Conservation (phyloP, 2,888 invertebrate genomes). For the Hymenopus coronatus region DNA sequence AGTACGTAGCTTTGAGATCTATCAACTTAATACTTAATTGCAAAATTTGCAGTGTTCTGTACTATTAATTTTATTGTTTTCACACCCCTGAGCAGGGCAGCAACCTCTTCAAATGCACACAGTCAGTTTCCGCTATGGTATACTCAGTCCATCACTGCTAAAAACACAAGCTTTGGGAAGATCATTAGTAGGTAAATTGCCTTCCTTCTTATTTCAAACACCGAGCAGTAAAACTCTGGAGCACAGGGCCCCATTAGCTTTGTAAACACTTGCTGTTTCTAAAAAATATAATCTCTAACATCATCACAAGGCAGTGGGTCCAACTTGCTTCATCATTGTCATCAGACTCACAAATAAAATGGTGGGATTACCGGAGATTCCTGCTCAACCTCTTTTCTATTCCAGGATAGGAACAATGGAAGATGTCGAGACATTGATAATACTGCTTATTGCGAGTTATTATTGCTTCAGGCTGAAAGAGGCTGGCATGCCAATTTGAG, state of each 20-base stretch:
- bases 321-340: slow-evolving; percentile 3
- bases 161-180: slow-evolving; percentile 6
- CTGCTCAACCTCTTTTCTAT: slow-evolving; percentile 10
- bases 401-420: slow-evolving; percentile 28
- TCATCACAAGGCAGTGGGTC: slow-evolving; percentile 24
- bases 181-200: slow-evolving; percentile 8
- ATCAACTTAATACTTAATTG: slow-evolving; percentile 28
- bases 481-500: slow-evolving; percentile 29
- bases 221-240: not conserved
- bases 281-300: slow-evolving; percentile 34
- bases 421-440: slow-evolving; percentile 33
- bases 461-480: slow-evolving; percentile 47
- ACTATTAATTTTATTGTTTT: not conserved
- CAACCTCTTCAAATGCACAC: slow-evolving; percentile 26
- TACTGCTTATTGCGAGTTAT: slow-evolving; percentile 54
- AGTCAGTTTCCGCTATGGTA: slow-evolving; percentile 23
- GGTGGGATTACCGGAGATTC: slow-evolving; percentile 17
- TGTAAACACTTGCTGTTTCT: slow-evolving; percentile 25
- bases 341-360: not conserved
- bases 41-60: not conserved
- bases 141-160: not conserved
- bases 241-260: slow-evolving; percentile 2
- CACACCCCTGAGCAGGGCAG: not conserved
- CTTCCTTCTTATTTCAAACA: not conserved
- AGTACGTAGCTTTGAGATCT: slow-evolving; percentile 27